Percentiles rank a stretch among this genome's conserved stretches.
Evolutionary conservation across 1,140 invertebrate species (phyloP).

Genomic region (Coelopa frigida): DNA sequence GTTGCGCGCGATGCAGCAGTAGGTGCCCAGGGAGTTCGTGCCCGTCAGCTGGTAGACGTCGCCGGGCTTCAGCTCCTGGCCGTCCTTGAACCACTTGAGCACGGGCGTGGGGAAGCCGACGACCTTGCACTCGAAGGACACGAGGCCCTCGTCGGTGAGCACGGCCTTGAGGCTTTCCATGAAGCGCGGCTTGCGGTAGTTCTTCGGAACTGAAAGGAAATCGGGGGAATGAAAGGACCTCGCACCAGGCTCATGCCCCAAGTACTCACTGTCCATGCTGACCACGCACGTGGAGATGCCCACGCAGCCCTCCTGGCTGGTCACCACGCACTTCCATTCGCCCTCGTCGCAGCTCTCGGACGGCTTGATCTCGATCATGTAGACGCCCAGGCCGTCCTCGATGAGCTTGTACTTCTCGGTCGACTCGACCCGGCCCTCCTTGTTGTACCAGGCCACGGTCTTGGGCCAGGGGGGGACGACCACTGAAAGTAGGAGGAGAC

Average conservation of each 20-base stretch:
- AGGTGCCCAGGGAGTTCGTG: constrained; percentile 80
- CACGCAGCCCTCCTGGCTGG: constrained; percentile 60
- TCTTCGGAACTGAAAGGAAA: constrained; percentile 60
- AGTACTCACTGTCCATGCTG: constrained; percentile 54
- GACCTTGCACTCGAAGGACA: constrained; percentile 89
- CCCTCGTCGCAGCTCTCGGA: constrained; percentile 74
- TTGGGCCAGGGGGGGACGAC: constrained; percentile 75
- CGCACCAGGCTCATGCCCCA: background rate
- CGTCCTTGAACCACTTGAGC: constrained; percentile 85
- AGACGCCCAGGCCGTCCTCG: constrained; percentile 73
- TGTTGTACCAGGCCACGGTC: constrained; percentile 75
- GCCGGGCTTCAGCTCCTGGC: constrained; percentile 80
- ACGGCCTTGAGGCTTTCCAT: constrained; percentile 82
- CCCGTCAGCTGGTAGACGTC: constrained; percentile 88
- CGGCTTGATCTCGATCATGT: constrained; percentile 63
- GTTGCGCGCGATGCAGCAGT: constrained; percentile 84
- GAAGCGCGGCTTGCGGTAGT: constrained; percentile 80
- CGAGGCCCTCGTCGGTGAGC: constrained; percentile 81
- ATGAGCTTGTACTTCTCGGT: constrained; percentile 59
- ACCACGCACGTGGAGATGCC: constrained; percentile 64
- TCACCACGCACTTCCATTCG: constrained; percentile 82
- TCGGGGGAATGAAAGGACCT: background rate
- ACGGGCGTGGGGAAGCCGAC: constrained; percentile 82
- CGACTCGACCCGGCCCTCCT: constrained; percentile 63
- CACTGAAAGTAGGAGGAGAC: constrained; percentile 46